Evolutionary conservation across 2,113 vertebrate genomes (phyloP).

Genomic region (Gambusia affinis): DNA sequence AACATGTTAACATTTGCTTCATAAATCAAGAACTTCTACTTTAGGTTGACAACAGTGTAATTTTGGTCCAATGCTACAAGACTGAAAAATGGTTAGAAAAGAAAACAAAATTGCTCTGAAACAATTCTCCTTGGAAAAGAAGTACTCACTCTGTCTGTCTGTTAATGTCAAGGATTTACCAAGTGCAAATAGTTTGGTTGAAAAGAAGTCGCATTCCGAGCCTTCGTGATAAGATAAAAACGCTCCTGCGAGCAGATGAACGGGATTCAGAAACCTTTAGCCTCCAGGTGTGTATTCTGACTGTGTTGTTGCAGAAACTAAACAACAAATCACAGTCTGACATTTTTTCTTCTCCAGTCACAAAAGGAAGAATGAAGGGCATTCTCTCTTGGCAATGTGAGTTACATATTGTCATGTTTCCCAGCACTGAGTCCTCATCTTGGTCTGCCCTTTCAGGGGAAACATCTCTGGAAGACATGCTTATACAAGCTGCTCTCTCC

Average conservation of each 20-base stretch:
- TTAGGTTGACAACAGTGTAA: not conserved
- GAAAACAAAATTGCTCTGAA: not conserved
- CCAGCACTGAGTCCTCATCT: not conserved
- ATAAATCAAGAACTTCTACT: not conserved
- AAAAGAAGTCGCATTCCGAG: not conserved
- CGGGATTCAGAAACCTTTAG: not conserved
- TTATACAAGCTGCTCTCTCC: not conserved
- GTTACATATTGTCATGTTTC: not conserved
- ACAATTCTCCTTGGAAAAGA: not conserved
- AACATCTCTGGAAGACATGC: not conserved
- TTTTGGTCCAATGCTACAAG: not conserved
- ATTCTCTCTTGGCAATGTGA: not conserved
- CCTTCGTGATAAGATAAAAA: too few species aligned
- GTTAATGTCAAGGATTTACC: not conserved
- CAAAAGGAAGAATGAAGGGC: not conserved
- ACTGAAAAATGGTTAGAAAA: not conserved
- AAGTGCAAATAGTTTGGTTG: not conserved
- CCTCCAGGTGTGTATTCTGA: not conserved
- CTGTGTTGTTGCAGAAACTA: not conserved
- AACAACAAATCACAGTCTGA: not conserved
- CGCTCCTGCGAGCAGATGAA: not conserved
- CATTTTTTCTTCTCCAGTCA: not conserved
- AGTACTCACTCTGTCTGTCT: not conserved
- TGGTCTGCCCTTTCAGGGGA: not conserved
- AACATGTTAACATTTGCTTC: not conserved